These are phyloP conservation scores for Melanostoma mellinum DNA, from an alignment of 2,888 invertebrate species.

Conservation along the genomic window DNA sequence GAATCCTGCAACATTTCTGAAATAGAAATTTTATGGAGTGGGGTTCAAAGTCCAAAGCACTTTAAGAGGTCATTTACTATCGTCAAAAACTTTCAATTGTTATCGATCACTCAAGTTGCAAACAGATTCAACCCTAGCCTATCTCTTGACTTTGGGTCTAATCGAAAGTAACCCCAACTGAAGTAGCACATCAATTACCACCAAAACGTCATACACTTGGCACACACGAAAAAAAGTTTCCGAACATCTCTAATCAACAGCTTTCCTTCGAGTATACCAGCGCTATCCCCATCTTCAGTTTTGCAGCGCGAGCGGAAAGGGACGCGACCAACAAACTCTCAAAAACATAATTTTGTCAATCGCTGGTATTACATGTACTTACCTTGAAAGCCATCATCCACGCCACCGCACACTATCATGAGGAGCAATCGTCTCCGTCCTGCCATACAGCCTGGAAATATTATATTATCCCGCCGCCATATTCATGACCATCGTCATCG, in stretches of 20 bases:
- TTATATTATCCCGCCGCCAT: slow-evolving; percentile 72
- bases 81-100: too few relatives aligned
- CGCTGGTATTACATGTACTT: slow-evolving; percentile 71
- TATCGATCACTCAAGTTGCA: slow-evolving; percentile 25
- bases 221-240: slow-evolving; percentile 29
- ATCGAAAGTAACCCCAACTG: slow-evolving; percentile 36
- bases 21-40: too few relatives aligned
- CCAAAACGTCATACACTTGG: slow-evolving; percentile 62
- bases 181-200: slow-evolving; percentile 66
- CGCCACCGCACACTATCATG: slow-evolving; percentile 72
- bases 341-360: slow-evolving; percentile 72
- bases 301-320: slow-evolving; percentile 4
- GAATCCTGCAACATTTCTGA: too few relatives aligned
- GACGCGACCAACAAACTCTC: slow-evolving; percentile 59
- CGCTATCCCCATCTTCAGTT: not conserved
- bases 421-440: slow-evolving; percentile 71
- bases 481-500: slow-evolving; percentile 73
- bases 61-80: too few relatives aligned
- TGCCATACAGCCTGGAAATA: slow-evolving; percentile 64
- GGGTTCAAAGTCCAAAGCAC: too few relatives aligned
- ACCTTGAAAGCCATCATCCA: slow-evolving; percentile 72
- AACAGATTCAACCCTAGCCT: slow-evolving; percentile 28
- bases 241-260: slow-evolving; percentile 34
- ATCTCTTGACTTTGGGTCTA: slow-evolving; percentile 24
- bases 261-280: not conserved